Evolutionary conservation across 92 coral and sea anemone species (phyloP), one percentile per base, ranked within the genome.

Genomic region (Metridium senile): DNA sequence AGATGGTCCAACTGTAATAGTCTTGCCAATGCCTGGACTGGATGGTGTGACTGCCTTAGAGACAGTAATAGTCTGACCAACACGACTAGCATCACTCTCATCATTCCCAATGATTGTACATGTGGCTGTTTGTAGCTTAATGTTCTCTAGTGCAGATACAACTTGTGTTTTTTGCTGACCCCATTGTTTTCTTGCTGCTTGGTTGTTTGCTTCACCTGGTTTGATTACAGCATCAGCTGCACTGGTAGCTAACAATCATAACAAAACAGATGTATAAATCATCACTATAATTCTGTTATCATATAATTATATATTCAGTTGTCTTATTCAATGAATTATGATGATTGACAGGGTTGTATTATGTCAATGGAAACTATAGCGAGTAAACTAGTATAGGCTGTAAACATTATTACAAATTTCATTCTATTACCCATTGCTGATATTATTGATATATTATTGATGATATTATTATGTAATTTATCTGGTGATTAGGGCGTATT

Each of bases 71-170:
- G 84, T 79, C 30, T 79, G 62, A 13, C 84, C 84, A 2, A 35
- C 84, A 67, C 58, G 78, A 9, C 86, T 81, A 51, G 87, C 91
- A 29, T 79, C 86, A 32, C 76, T 88, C 28, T 85, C 88, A 53
- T 58, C 90, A 16, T 39, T 76, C n/a, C 84, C 92, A 63, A 79
- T 74, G 8, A 81, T 33, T 25, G 85, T 69, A 25, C 87, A 79
- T 51, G 99, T 96, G 8, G 90, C 99, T 29, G 97, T 93, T 73
- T 89, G 91, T 27, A 96, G 89, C 76, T 93, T 84, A 26, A 90
- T 97, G 49, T 84, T 89, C 35, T 84, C 97, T 22, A 96, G 64
- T 13, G 98, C 98, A 56, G 93, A 85, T 25, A 96, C 96, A 32
- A 96, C 83, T 75, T 96, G 91, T 25, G 94, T 91, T 67, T 86